Conservation (phyloP, 2,113 vertebrate genomes). For the Ophiodon elongatus region DNA sequence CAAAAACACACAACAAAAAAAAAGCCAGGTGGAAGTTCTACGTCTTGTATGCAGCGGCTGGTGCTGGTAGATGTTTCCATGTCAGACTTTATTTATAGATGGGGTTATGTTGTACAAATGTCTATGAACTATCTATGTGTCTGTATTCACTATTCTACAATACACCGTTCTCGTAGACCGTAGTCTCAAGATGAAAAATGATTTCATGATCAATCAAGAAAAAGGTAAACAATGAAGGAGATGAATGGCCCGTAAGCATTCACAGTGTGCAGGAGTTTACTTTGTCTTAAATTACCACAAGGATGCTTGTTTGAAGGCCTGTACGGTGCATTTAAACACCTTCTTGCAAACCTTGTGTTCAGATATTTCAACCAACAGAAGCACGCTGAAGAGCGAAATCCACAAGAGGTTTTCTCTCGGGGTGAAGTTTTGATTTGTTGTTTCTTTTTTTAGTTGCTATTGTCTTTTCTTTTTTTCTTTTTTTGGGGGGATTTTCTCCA, state of each 20-base stretch:
- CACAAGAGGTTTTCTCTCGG: conserved; percentile 27
- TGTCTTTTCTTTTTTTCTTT: conserved; percentile 29
- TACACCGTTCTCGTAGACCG: conserved; percentile 12
- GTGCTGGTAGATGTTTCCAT: conserved; percentile 58
- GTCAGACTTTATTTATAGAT: conserved; percentile 47
- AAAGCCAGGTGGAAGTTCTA: conserved; percentile 25
- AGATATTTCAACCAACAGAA: conserved; percentile 24
- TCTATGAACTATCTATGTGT: conserved; percentile 59
- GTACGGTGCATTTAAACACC: conserved; percentile 23
- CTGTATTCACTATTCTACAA: conserved; percentile 55
- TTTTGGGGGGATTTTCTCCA: conserved; percentile 48
- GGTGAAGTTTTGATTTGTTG: conserved; percentile 34
- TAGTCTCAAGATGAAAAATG: neutral
- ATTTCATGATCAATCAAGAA: conserved; percentile 8
- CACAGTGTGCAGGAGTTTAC: conserved; percentile 22
- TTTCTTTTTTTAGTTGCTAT: conserved; percentile 44
- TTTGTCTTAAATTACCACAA: conserved; percentile 27
- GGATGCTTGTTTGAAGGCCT: conserved; percentile 13
- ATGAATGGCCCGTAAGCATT: neutral
- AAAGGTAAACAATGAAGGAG: neutral
- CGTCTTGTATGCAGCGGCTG: conserved; percentile 45
- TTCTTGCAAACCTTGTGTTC: conserved; percentile 23
- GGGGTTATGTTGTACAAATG: conserved; percentile 55
- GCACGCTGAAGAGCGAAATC: conserved; percentile 26
- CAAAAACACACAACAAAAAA: neutral